Percentiles rank a stretch among this genome's conserved stretches.
Conservation (phyloP, 1,140 invertebrate species). For the Pogonognathellus flavescens region DNA sequence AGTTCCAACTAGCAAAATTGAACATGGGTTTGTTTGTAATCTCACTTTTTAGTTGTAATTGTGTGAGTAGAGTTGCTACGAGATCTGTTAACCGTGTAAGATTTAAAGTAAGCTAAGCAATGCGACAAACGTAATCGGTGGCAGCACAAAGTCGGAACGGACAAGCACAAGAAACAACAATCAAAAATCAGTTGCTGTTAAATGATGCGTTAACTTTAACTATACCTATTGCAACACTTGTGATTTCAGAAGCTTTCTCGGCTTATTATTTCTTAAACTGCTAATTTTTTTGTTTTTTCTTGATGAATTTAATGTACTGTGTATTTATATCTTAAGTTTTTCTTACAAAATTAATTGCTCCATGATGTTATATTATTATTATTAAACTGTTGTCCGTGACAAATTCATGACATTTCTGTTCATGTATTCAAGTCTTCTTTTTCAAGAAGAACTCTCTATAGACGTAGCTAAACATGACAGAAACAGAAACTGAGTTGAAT, state of each 20-base stretch:
- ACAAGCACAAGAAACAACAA: conserved; percentile 39
- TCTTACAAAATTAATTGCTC: conserved; percentile 10
- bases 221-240: conserved; percentile 27
- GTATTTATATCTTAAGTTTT: neutral
- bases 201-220: neutral
- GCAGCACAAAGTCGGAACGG: conserved; percentile 28
- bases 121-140: conserved; percentile 24
- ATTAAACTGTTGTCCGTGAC: conserved; percentile 21
- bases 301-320: neutral
- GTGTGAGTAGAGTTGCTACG: neutral
- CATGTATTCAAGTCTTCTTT: neutral
- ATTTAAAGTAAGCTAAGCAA: conserved; percentile 31
- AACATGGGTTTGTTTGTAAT: too few species aligned
- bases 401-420: conserved; percentile 29
- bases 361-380: neutral
- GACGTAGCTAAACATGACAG: neutral
- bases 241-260: conserved; percentile 35
- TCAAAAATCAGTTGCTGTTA: conserved; percentile 14
- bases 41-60: too few species aligned
- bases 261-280: neutral
- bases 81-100: conserved; percentile 18
- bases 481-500: neutral
- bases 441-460: neutral
- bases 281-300: conserved; percentile 15
- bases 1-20: neutral